Conservation (phyloP, 2,113 vertebrate genomes). For the Pluvianellus socialis region DNA sequence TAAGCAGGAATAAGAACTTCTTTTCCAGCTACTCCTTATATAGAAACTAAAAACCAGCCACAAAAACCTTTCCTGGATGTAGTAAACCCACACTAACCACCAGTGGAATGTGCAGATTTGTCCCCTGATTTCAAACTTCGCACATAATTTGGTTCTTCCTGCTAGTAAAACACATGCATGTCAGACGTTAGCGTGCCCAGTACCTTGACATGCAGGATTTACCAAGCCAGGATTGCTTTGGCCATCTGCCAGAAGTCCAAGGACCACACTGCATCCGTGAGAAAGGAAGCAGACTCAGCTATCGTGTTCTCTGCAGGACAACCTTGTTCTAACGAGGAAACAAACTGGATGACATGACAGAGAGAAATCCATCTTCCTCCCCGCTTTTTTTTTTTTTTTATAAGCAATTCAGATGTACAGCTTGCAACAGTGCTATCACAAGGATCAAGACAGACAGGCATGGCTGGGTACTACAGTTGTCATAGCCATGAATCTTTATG, state of each 20-base stretch:
- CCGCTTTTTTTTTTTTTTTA: neutral
- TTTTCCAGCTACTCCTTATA: neutral
- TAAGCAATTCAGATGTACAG: neutral
- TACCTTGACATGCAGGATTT: neutral
- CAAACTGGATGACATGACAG: neutral
- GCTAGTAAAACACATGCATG: neutral
- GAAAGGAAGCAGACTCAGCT: neutral
- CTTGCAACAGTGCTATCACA: neutral
- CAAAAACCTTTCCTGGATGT: neutral
- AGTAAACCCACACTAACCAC: neutral
- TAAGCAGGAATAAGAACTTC: neutral
- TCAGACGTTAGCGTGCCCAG: neutral
- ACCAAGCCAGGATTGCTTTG: neutral
- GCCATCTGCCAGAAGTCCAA: neutral
- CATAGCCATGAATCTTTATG: neutral
- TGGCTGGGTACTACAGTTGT: neutral
- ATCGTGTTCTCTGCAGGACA: accelerated
- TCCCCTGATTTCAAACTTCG: neutral
- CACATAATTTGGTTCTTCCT: neutral
- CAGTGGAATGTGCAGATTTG: neutral
- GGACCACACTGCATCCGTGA: neutral
- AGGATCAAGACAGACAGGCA: neutral
- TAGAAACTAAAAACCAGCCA: neutral
- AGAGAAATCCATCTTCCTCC: neutral
- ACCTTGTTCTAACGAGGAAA: neutral